Base-by-base conservation (phyloP, 2,797 vertebrate genomes). In the Notoglanidium macrostoma region DNA sequence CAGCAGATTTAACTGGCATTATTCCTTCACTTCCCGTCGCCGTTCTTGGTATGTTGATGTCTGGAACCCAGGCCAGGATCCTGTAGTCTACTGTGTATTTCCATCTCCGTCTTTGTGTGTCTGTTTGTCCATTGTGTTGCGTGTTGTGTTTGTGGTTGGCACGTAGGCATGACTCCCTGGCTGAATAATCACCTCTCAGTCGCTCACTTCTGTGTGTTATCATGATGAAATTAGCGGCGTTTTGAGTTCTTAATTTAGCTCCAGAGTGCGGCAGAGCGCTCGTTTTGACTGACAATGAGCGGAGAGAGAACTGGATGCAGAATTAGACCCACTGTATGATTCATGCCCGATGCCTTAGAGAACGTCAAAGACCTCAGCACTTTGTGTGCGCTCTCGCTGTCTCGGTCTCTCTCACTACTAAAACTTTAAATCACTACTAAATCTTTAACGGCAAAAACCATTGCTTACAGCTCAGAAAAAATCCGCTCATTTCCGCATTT, bases 251-350 rank as follows among this genome's bases (percentile, higher is more conserved):
- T 63, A n/a, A 81, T 81, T 63, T 81, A 65, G 40, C 79, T 81
- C 15, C 3, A 1, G 79, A 46, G 59, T 63, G 26, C 40, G 7
- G 40, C 79, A 44, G 35, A n/a, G 55, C n/a, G 35, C 77, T 44
- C 6, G 19, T 80, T 61, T n/a, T 61, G 35, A 61, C 78, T 80
- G 57, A 80, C 57, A 61, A 49, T 61, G 57, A 61, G 78, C 57
- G 65, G 79, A 63, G 57, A 81, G 79, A 81, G 59, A 49, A 44
- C 3, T 46, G 40, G 57, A 65, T 81, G 59, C 79, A 46, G 93
- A 91, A 87, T 88, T 55, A 84, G 63, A n/a, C 81, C 93, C 93
- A 92, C 90, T 91, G 85, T 93, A 91, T 92, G 93, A 93, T 93
- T 92, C 91, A 94, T 91, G 91, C 94, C 89, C 92, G 59, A 81